Evolutionary conservation across 2,113 vertebrate genomes (phyloP), one percentile per base, ranked within the genome.

Genomic region (Cricetomys ansorgei): DNA sequence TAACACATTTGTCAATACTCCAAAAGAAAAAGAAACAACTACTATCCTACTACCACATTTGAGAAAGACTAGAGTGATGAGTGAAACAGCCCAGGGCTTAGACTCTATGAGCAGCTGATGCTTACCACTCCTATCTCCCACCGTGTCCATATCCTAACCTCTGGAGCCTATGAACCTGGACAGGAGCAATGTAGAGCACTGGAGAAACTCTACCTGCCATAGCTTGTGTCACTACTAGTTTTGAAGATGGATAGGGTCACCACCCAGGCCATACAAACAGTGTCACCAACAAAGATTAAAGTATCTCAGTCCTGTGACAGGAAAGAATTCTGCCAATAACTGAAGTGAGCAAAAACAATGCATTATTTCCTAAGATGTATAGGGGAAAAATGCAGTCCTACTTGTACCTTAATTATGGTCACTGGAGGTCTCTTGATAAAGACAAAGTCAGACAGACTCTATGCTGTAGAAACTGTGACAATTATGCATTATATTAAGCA

Each of bases 401-500:
- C 53, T 29, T 37, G 53, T 15, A 65, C 55, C 37, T 88, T 57
- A 11, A 21, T 69, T 57, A n/a, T 73, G 50, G 67, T 65, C 50
- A 67, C 19, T 16, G 0, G 5, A 4, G 0, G 5, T 87, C 21
- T 93, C 43, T 55, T 85, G 55, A 75, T 9, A 86, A 29, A 89
- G 67, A 89, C 4, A 53, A 50, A 69, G 7, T 85, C 69, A 45
- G 25, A 69, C 89, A 94, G 81, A 62, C 9, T 88, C 90, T 79
- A 7, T 65, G 69, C 65, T 86, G 37, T 23, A 87, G 45, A 76
- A 93, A 81, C 19, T 65, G 64, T 88, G 87, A 92, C 70, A 92
- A 70, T 92, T 96, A 4, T 89, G 62, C 89, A 57, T 64, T 92
- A 37, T 89, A 92, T 87, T 65, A 93, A 92, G 48, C 23, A 76